phyloP scores from a whole-genome alignment of 37 sponge, comb jelly and placozoan genomes.

The Dysidea cf. avara region DNA sequence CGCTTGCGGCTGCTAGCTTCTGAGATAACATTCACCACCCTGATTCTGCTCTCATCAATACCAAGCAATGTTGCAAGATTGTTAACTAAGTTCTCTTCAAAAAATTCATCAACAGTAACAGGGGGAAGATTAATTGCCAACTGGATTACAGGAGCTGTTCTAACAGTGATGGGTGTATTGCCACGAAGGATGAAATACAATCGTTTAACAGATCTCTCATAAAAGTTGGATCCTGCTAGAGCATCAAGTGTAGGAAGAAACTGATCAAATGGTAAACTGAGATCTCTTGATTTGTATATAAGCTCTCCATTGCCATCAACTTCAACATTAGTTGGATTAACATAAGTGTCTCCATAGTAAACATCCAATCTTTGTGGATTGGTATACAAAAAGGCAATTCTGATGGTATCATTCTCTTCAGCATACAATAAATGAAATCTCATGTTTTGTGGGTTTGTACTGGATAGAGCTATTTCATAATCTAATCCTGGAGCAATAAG shows the following conservation, averaged over 20 bases:
- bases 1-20: too few relatives aligned
- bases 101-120: slow-evolving; percentile 85
- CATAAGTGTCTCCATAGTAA: slow-evolving; percentile 15
- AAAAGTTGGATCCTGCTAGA: slow-evolving; percentile 32
- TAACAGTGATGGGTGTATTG: too few relatives aligned
- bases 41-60: slow-evolving; percentile 64
- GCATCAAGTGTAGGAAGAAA: slow-evolving; percentile 41
- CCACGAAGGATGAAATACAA: too few relatives aligned
- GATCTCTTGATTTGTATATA: slow-evolving; percentile 33
- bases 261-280: background rate
- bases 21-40: too few relatives aligned
- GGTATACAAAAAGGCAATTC: slow-evolving; percentile 68
- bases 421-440: slow-evolving; percentile 79
- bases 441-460: too few relatives aligned
- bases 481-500: too few relatives aligned
- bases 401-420: slow-evolving; percentile 47
- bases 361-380: slow-evolving; percentile 85
- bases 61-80: slow-evolving; percentile 82
- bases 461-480: too few relatives aligned
- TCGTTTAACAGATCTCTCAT: too few relatives aligned
- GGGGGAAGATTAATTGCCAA: slow-evolving; percentile 31
- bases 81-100: slow-evolving; percentile 71
- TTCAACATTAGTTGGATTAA: slow-evolving; percentile 71
- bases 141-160: slow-evolving; percentile 63
- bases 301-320: slow-evolving; percentile 39